Evolutionary conservation across 1,140 invertebrate genomes (phyloP), one percentile per base, ranked within the genome.

Genomic region (Cydia amplana): DNA sequence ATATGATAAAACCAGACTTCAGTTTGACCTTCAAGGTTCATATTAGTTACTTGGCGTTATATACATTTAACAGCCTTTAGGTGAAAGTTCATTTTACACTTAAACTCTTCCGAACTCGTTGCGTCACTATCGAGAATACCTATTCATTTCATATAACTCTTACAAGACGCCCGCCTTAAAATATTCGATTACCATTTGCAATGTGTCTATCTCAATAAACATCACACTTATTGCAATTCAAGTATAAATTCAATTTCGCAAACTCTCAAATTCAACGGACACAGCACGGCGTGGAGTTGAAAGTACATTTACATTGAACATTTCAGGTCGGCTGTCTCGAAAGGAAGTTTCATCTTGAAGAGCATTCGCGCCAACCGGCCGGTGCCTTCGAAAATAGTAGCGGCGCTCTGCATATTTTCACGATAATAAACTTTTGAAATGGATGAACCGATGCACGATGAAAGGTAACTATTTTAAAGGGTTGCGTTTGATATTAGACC

Each of bases 311-410:
- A 36, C 65, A 36, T 70, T 70, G 28, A 70, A 70, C 65, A 36
- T 70, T 70, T 70, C 32, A 60, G 55, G 55, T 60, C 65, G 65
- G n/a, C 65, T 70, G 65, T 70, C 65, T 36, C 65, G 32, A 70
- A 70, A 70, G 28, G 65, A 70, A 36, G 65, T 70, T 70, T 70
- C 65, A 70, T 70, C 18, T 70, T 36, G 32, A 18, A 32, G 28
- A 70, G 65, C 18, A 70, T 70, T 70, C 32, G 18, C 28, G n/a
- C 55, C 55, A 9, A 40, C 16, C 32, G n/a, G 65, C 32, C 65
- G 65, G 28, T 40, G 65, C 28, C 2, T 43, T 70, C 28, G 32
- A 40, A 70, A 70, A 36, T 70, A 70, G 65, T n/a, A 18, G 65
- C 28, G 36, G n/a, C n/a, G 65, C 28, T 18, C 65, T 40, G 64